These are phyloP conservation scores for Phrynocephalus guinanensis DNA, from an alignment of 2,797 vertebrate genomes.

Conservation along the genomic window DNA sequence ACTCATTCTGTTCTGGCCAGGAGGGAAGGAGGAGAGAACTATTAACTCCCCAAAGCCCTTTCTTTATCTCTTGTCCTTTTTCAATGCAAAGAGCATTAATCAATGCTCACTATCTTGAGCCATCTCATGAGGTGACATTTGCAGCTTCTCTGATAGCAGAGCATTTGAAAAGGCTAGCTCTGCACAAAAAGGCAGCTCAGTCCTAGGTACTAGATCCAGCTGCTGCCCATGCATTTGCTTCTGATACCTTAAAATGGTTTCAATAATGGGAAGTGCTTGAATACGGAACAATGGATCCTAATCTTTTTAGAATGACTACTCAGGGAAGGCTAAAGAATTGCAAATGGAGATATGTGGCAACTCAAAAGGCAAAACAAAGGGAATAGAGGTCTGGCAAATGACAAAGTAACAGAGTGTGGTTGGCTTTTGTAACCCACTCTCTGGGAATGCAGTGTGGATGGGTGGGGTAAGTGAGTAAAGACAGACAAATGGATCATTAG, in stretches of 20 bases:
- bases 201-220: neutral
- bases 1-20: too few relatives aligned
- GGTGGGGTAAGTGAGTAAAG: too few relatives aligned
- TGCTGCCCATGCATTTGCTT: neutral
- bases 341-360: neutral
- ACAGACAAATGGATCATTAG: too few relatives aligned
- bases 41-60: too few relatives aligned
- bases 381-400: too few relatives aligned
- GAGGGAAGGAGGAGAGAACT: neutral
- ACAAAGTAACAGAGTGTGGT: too few relatives aligned
- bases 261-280: neutral
- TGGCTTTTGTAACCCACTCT: too few relatives aligned
- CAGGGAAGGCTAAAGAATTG: constrained; percentile 13
- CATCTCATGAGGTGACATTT: neutral
- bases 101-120: neutral
- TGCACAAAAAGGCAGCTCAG: neutral
- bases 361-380: neutral
- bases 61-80: neutral
- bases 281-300: neutral
- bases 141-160: neutral
- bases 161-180: neutral
- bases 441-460: too few relatives aligned
- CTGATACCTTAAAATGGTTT: constrained; percentile 18
- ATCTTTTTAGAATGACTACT: neutral
- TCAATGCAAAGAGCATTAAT: neutral